Percentiles rank a stretch among this genome's conserved stretches.
These are phyloP conservation scores for Battus philenor DNA, from an alignment of 1,140 invertebrate species.

Conservation along the genomic window DNA sequence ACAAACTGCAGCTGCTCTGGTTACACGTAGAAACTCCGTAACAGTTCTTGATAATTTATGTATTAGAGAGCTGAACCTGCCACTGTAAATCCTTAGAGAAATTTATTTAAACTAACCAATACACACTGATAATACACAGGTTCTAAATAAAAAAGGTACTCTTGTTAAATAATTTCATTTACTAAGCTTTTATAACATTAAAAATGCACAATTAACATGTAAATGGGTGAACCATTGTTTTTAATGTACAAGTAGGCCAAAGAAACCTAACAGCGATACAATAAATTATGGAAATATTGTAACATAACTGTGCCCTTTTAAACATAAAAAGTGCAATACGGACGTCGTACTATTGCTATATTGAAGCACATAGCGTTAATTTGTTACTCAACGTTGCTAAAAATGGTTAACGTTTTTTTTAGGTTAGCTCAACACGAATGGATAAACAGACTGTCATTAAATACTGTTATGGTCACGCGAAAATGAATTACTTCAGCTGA, in stretches of 20 bases:
- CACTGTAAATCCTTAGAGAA: no score
- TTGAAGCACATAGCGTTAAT: conserved; percentile 12
- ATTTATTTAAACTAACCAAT: no score
- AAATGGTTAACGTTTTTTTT: conserved; percentile 8
- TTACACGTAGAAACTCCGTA: no score
- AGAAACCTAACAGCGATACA: conserved; percentile 22
- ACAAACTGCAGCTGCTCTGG: no score
- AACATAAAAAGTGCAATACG: background rate
- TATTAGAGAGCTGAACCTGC: no score
- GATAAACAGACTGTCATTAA: background rate
- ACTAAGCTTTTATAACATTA: conserved; percentile 67
- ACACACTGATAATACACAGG: no score
- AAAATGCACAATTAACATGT: conserved; percentile 63
- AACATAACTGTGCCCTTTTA: background rate
- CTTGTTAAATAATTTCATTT: conserved; percentile 63
- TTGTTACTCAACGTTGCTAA: conserved; percentile 4
- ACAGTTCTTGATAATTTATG: no score
- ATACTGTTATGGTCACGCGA: background rate
- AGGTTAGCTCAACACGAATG: conserved; percentile 1
- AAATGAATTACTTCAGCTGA: no score
- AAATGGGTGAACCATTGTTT: conserved; percentile 47
- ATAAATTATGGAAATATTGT: conserved; percentile 14
- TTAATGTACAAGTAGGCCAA: conserved; percentile 36
- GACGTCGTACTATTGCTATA: background rate
- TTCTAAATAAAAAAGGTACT: conserved; percentile 30